phyloP scores from a whole-genome alignment of 2,888 invertebrate genomes.

The Torymus aiolomorphi region DNA sequence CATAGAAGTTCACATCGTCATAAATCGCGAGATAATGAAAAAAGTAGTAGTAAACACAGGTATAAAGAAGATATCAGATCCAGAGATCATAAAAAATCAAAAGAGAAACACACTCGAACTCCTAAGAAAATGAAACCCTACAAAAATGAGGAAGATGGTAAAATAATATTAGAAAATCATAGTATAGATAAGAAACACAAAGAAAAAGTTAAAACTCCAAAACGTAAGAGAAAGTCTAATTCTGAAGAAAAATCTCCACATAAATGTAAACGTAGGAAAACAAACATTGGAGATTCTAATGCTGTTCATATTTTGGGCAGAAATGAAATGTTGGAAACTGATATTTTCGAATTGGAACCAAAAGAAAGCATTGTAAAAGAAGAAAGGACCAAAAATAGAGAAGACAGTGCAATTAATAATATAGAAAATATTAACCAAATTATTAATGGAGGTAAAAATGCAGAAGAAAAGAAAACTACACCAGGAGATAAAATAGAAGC shows the following conservation, averaged over 20 bases:
- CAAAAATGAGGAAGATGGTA: conserved; percentile 2
- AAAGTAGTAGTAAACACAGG: conserved; percentile 21
- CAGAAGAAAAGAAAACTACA: conserved; percentile 1
- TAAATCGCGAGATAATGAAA: conserved; percentile 29
- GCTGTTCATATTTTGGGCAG: neutral
- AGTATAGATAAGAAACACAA: conserved; percentile 17
- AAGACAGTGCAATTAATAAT: neutral
- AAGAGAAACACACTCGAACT: conserved; percentile 7
- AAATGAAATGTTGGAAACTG: neutral
- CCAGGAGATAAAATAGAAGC: conserved; percentile 6
- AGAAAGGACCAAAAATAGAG: neutral
- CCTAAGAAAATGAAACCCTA: conserved; percentile 21
- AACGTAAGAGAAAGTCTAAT: conserved; percentile 27
- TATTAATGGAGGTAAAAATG: neutral
- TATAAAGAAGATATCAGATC: conserved; percentile 55
- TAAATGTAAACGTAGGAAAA: conserved; percentile 33
- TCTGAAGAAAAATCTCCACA: conserved; percentile 22
- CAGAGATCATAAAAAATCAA: neutral
- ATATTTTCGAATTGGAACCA: neutral
- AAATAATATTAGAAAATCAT: neutral
- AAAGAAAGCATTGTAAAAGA: neutral
- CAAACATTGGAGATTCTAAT: neutral
- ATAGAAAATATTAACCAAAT: neutral
- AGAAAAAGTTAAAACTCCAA: conserved; percentile 24
- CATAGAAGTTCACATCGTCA: conserved; percentile 21